These are phyloP conservation scores for Calycopis cecrops DNA, from an alignment of 1,140 invertebrate species.

Conservation along the genomic window DNA sequence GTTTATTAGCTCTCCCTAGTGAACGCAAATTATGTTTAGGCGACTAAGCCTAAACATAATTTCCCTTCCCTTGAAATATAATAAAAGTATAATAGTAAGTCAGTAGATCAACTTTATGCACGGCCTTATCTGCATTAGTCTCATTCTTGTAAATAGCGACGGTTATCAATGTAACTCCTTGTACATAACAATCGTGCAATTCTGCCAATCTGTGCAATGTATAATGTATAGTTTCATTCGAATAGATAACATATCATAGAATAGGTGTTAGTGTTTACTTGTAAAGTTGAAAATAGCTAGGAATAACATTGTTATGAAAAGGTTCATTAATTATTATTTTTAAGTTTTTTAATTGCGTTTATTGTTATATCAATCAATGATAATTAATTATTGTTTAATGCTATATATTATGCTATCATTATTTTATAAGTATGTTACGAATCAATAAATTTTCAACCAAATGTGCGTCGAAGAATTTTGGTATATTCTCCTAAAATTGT, in stretches of 20 bases:
- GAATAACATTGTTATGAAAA: conserved; percentile 4
- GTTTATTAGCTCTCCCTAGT: too few relatives aligned
- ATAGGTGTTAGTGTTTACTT: conserved; percentile 13
- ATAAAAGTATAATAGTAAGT: too few relatives aligned
- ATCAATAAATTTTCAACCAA: too few relatives aligned
- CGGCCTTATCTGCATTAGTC: background rate
- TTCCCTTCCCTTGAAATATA: too few relatives aligned
- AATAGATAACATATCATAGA: conserved; percentile 41
- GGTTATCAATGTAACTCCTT: background rate
- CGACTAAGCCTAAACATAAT: too few relatives aligned
- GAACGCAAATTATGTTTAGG: too few relatives aligned
- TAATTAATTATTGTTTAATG: too few relatives aligned
- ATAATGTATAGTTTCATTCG: conserved; percentile 18
- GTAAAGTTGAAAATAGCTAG: conserved; percentile 8
- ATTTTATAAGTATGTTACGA: too few relatives aligned
- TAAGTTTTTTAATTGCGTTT: conserved; percentile 4
- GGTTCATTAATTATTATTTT: conserved; percentile 15
- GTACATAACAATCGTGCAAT: conserved; percentile 18
- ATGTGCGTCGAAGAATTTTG: too few relatives aligned
- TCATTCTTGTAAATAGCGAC: background rate
- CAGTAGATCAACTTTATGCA: background rate
- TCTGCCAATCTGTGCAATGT: conserved; percentile 31
- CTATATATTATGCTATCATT: too few relatives aligned
- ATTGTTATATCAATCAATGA: too few relatives aligned
- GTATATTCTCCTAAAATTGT: too few relatives aligned